A percentile compares a stretch with the other conserved stretches of the same genome.
Evolutionary conservation across 2,113 vertebrate species (phyloP).

Genomic region (Callospermophilus lateralis): DNA sequence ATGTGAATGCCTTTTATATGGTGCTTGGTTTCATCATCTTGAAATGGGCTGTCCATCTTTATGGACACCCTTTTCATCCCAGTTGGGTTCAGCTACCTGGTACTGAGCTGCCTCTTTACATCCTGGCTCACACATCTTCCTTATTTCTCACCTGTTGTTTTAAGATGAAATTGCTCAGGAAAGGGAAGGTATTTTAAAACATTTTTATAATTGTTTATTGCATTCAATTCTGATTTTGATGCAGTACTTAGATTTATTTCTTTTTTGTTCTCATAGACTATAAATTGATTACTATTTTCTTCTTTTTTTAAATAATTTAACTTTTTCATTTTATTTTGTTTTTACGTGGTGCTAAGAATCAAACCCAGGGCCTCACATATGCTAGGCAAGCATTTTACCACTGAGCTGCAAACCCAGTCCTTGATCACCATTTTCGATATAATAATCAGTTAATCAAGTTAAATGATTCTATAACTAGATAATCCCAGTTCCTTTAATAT

Average conservation of each 20-base stretch:
- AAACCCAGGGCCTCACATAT: too few relatives aligned
- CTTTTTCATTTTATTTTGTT: too few relatives aligned
- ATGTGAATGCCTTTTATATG: background rate
- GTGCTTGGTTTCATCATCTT: background rate
- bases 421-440: background rate
- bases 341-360: too few relatives aligned
- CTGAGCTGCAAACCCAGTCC: too few relatives aligned
- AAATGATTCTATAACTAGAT: background rate
- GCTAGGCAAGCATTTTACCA: too few relatives aligned
- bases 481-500: slow-evolving; percentile 33
- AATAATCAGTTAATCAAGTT: background rate
- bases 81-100: background rate
- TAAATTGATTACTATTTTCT: background rate
- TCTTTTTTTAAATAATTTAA: too few relatives aligned
- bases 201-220: background rate
- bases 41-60: background rate
- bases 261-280: slow-evolving; percentile 44
- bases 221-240: background rate
- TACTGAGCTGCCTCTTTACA: background rate
- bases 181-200: background rate
- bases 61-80: background rate
- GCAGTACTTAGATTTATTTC: background rate
- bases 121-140: background rate
- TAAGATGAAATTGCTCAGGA: background rate
- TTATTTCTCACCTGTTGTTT: background rate